Conservation (phyloP, 2,113 vertebrate species). For the Erinaceus europaeus region DNA sequence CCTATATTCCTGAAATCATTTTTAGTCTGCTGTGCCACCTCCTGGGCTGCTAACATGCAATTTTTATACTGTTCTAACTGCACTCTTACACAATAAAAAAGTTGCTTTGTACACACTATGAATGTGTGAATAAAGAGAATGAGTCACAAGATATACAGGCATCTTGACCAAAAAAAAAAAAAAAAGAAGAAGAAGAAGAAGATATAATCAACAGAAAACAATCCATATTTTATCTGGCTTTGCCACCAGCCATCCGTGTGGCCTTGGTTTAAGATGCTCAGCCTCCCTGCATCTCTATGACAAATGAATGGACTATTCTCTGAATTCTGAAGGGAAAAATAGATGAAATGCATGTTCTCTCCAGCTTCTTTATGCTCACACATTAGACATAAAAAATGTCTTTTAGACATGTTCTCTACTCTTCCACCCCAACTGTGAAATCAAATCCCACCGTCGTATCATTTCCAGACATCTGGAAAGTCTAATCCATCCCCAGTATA, state of each 20-base stretch:
- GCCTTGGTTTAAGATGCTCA: neutral
- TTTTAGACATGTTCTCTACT: neutral
- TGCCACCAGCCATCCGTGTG: neutral
- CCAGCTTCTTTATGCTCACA: neutral
- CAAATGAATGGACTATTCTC: neutral
- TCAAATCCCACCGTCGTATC: constrained; percentile 21
- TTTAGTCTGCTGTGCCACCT: too few relatives aligned
- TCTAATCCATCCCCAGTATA: neutral
- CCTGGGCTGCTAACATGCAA: too few relatives aligned
- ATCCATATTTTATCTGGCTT: neutral
- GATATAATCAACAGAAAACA: neutral
- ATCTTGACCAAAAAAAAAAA: neutral
- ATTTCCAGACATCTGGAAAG: constrained; percentile 33
- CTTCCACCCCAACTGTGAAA: constrained; percentile 4
- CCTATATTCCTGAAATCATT: too few relatives aligned
- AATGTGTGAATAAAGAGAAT: neutral
- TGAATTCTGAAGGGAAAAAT: neutral
- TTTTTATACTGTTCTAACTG: too few relatives aligned
- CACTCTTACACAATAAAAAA: too few relatives aligned
- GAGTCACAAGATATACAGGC: neutral
- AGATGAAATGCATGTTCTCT: neutral
- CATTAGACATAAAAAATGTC: neutral
- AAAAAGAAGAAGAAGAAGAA: too few relatives aligned
- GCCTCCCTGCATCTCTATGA: neutral
- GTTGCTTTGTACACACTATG: neutral